These are phyloP conservation scores for Malurus splendens DNA, from an alignment of 2,797 vertebrate genomes.

Conservation along the genomic window DNA sequence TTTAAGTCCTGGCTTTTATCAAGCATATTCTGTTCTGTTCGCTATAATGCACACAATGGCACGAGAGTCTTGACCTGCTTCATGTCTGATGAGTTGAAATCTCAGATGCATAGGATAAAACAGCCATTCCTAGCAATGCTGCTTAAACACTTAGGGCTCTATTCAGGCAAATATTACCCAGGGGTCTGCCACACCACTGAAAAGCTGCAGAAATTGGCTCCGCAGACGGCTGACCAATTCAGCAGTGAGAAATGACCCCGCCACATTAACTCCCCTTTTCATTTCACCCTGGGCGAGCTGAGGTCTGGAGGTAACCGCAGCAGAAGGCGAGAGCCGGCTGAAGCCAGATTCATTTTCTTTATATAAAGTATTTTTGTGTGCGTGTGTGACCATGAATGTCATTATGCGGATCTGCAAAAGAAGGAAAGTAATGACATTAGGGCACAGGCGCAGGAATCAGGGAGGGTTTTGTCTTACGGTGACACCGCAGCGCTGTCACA, in stretches of 20 bases:
- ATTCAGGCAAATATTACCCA: slow-evolving; percentile 33
- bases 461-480: background rate
- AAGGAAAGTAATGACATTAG: background rate
- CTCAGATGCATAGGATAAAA: slow-evolving; percentile 54
- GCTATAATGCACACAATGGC: slow-evolving; percentile 29
- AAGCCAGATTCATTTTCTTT: slow-evolving; percentile 51
- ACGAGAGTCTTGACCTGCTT: slow-evolving; percentile 46
- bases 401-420: background rate
- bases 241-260: background rate
- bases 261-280: slow-evolving; percentile 10
- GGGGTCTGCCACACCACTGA: background rate
- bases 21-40: slow-evolving; percentile 46
- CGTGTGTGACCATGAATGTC: slow-evolving; percentile 22
- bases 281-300: background rate
- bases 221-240: slow-evolving; percentile 26
- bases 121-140: background rate
- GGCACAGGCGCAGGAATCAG: background rate
- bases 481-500: background rate
- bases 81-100: slow-evolving; percentile 44
- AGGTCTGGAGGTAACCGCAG: background rate
- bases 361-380: background rate
- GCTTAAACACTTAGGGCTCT: slow-evolving; percentile 18
- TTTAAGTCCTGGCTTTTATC: slow-evolving; percentile 53
- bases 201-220: slow-evolving; percentile 46
- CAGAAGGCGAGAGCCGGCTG: background rate